phyloP scores from a whole-genome alignment of 2,888 invertebrate species.

The Patella depressa region DNA sequence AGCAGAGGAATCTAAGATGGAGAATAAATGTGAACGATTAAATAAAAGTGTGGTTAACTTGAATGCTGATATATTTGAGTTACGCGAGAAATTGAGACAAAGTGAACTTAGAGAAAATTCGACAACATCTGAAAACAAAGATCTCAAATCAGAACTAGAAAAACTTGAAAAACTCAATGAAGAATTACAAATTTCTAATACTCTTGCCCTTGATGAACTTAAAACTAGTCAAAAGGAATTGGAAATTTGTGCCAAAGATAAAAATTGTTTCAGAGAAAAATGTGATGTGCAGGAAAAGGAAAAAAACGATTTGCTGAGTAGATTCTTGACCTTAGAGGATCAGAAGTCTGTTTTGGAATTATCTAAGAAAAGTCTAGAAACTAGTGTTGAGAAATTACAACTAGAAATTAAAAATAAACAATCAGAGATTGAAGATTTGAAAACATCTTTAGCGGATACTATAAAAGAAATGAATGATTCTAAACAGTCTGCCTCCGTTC shows the following conservation, averaged over 20 bases:
- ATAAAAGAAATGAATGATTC: too few species aligned
- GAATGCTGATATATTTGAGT: conserved; percentile 34
- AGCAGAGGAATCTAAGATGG: conserved; percentile 20
- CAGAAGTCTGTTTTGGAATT: conserved; percentile 32
- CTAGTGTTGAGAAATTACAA: conserved; percentile 14
- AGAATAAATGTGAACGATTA: conserved; percentile 26
- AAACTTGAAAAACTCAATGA: conserved; percentile 26
- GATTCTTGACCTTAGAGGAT: conserved; percentile 49
- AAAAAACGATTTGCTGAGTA: conserved; percentile 46
- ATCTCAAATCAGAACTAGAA: conserved; percentile 32
- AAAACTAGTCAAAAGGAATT: conserved; percentile 32
- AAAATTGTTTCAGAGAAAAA: conserved; percentile 37
- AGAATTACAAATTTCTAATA: conserved; percentile 9
- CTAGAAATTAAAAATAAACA: conserved; percentile 17
- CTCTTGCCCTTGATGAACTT: conserved; percentile 19
- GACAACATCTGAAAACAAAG: conserved; percentile 32
- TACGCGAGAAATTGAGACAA: conserved; percentile 32
- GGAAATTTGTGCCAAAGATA: conserved; percentile 28
- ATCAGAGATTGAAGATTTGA: too few species aligned
- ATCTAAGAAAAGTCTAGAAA: neutral
- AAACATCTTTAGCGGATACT: too few species aligned
- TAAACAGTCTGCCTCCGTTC: too few species aligned
- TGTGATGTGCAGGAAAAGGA: conserved; percentile 45
- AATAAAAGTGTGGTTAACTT: conserved; percentile 31
- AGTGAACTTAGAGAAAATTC: conserved; percentile 25